Evolutionary conservation across 2,888 invertebrate species (phyloP).

Genomic region (Oasisia sp.): DNA sequence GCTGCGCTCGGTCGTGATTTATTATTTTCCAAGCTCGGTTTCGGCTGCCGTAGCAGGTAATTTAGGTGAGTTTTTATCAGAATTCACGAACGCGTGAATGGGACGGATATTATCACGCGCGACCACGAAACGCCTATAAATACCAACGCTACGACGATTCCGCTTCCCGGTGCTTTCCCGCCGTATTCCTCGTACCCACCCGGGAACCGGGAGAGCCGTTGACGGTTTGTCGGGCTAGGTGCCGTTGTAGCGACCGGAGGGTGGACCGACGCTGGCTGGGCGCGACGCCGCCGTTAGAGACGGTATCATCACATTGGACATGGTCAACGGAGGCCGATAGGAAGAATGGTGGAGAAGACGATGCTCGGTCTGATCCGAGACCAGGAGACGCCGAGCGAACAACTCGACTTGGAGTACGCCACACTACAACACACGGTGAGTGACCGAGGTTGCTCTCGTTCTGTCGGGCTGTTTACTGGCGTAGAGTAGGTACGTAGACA

Average conservation of each 20-base stretch:
- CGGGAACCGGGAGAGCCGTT: background rate
- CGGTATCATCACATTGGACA: background rate
- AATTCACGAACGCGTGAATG: background rate
- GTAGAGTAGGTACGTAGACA: background rate
- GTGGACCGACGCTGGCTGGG: background rate
- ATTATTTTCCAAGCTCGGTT: constrained; percentile 13
- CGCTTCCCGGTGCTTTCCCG: background rate
- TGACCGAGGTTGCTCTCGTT: background rate
- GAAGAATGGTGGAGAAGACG: background rate
- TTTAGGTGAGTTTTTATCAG: background rate
- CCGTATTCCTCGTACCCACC: background rate
- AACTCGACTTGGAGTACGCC: background rate
- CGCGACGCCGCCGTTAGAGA: background rate
- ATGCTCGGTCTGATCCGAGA: background rate
- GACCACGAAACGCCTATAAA: constrained; percentile 1
- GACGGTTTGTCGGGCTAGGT: background rate
- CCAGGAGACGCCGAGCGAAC: background rate
- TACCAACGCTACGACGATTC: background rate
- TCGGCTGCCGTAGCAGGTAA: constrained; percentile 6
- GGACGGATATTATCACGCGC: constrained; percentile 2
- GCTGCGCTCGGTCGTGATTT: background rate
- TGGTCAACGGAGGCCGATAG: background rate
- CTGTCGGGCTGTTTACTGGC: background rate
- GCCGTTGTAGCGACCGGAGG: background rate
- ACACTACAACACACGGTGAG: background rate